These are phyloP conservation scores for Ctena decussata DNA, from an alignment of 2,888 invertebrate species.

Conservation along the genomic window DNA sequence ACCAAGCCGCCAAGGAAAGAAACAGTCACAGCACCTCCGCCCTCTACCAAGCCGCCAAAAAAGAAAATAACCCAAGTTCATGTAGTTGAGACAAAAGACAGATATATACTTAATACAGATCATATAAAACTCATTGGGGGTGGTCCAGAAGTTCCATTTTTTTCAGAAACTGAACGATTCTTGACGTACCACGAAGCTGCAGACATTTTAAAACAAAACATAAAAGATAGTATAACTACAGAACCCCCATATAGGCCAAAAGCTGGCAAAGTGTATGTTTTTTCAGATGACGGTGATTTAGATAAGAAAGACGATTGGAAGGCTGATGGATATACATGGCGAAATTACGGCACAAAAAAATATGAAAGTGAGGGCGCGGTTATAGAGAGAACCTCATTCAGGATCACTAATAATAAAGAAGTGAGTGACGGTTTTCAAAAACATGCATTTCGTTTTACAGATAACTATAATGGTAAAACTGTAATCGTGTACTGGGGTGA, in stretches of 20 bases:
- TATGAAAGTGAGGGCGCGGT: neutral
- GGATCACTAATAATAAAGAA: neutral
- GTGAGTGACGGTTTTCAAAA: neutral
- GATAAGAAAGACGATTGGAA: constrained; percentile 42
- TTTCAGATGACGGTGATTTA: constrained; percentile 14
- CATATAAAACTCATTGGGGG: neutral
- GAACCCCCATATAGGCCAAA: constrained; percentile 39
- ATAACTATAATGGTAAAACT: neutral
- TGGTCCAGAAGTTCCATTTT: constrained; percentile 10
- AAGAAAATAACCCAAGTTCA: no score
- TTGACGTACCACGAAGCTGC: constrained; percentile 22
- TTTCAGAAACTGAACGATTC: neutral
- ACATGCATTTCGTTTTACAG: constrained; percentile 2
- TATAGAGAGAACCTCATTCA: neutral
- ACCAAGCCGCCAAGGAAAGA: no score
- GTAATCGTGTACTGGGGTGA: neutral
- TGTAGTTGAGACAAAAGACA: neutral
- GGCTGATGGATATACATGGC: constrained; percentile 46
- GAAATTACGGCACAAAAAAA: constrained; percentile 25
- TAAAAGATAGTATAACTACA: constrained; percentile 14
- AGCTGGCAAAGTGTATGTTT: constrained; percentile 14
- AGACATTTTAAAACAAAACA: constrained; percentile 27
- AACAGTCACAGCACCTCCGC: no score
- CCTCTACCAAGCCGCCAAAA: no score
- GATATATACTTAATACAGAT: constrained; percentile 12